A percentile compares a stretch with the other conserved stretches of the same genome.
These are phyloP conservation scores for Pungitius pungitius DNA, from an alignment of 2,113 vertebrate species.

Conservation along the genomic window DNA sequence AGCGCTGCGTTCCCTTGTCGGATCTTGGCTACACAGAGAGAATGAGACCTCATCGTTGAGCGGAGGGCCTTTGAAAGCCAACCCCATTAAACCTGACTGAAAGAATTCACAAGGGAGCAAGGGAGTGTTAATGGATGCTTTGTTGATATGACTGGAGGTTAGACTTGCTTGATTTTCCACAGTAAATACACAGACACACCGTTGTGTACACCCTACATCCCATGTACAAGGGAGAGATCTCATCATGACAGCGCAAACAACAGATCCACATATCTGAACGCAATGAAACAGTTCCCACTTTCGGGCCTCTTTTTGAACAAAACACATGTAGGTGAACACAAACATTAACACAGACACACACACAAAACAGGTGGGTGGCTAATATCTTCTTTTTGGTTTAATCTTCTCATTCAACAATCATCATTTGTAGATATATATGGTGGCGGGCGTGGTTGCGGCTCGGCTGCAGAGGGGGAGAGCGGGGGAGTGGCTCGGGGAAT, in stretches of 20 bases:
- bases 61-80: constrained; percentile 31
- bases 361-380: background rate
- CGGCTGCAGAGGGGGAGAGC: too few relatives aligned
- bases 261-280: constrained; percentile 9
- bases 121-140: constrained; percentile 18
- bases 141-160: constrained; percentile 24
- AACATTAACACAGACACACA: background rate
- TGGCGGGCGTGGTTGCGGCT: too few relatives aligned
- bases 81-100: constrained; percentile 34
- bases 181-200: background rate
- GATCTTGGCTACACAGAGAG: background rate
- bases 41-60: constrained; percentile 11
- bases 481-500: too few relatives aligned
- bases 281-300: background rate
- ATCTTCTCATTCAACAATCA: constrained; percentile 11
- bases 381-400: constrained; percentile 5
- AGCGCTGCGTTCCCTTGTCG: background rate
- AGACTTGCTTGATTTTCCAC: constrained; percentile 1
- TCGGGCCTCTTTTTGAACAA: background rate
- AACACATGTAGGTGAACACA: too few relatives aligned
- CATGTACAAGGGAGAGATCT: too few relatives aligned
- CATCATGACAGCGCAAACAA: background rate
- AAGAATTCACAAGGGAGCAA: constrained; percentile 26
- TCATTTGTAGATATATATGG: background rate
- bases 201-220: background rate